Percentiles rank a stretch among this genome's conserved stretches.
Conservation (phyloP, 1,140 invertebrate species). For the Melitaea cinxia region DNA sequence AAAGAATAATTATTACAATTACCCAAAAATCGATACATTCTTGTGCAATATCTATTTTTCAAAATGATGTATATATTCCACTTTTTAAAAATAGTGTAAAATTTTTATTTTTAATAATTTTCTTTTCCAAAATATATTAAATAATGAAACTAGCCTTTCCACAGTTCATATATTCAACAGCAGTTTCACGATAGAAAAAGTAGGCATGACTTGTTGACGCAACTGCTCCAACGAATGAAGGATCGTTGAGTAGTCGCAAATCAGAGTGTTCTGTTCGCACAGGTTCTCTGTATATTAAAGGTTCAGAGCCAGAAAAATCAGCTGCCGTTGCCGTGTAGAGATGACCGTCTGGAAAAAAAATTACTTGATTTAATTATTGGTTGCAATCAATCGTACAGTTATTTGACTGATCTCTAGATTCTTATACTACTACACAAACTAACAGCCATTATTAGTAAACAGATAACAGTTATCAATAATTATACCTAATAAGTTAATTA, state of each 20-base stretch:
- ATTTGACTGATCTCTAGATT: background rate
- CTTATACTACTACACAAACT: no score
- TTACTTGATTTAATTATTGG: background rate
- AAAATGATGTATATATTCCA: no score
- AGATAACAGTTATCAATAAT: no score
- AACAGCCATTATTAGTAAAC: no score
- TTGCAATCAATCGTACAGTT: background rate
- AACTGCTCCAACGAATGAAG: constrained; percentile 95
- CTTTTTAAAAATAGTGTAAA: no score
- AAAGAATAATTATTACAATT: constrained; percentile 18
- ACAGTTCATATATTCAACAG: constrained; percentile 97
- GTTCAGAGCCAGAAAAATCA: constrained; percentile 95
- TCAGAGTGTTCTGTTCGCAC: constrained; percentile 90
- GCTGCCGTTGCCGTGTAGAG: constrained; percentile 97
- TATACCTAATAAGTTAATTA: no score
- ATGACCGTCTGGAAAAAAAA: constrained; percentile 85
- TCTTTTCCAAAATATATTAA: background rate
- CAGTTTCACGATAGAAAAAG: constrained; percentile 98
- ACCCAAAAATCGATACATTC: no score
- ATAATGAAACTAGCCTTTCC: constrained; percentile 80
- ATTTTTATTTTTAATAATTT: background rate
- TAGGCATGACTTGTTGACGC: constrained; percentile 96
- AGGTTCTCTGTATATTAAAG: constrained; percentile 92
- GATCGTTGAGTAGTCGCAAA: constrained; percentile 83
- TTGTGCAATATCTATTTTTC: no score